Percentiles rank a stretch among this genome's conserved stretches.
phyloP scores from a whole-genome alignment of 2,888 invertebrate genomes.

The Cantharis flavilabris region DNA sequence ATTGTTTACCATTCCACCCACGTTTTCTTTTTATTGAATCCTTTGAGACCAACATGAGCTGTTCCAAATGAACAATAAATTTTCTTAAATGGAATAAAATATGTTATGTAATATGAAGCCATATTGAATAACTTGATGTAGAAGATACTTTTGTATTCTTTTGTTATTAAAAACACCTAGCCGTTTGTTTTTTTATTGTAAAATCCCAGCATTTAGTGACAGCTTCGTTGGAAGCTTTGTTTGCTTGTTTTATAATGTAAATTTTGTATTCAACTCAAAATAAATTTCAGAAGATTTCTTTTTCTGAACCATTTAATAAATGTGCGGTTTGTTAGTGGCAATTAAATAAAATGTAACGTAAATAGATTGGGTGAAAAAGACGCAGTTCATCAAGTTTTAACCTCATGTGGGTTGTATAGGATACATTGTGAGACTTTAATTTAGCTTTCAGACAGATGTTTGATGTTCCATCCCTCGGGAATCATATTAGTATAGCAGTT shows the following conservation, averaged over 20 bases:
- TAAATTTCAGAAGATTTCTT: background rate
- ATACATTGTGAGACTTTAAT: slow-evolving; percentile 22
- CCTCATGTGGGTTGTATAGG: slow-evolving; percentile 28
- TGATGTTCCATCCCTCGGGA: slow-evolving; percentile 24
- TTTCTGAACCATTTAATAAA: background rate
- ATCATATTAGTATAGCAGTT: slow-evolving; percentile 19
- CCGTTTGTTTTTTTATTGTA: slow-evolving; percentile 37
- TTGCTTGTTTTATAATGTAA: slow-evolving; percentile 1
- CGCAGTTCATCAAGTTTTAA: slow-evolving; percentile 14
- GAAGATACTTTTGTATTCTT: slow-evolving; percentile 14
- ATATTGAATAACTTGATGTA: slow-evolving; percentile 22
- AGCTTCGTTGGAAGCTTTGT: background rate
- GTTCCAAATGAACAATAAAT: slow-evolving; percentile 19
- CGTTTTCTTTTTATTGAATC: slow-evolving; percentile 19
- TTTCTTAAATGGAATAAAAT: slow-evolving; percentile 29
- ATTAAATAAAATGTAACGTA: background rate
- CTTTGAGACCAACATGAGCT: slow-evolving; percentile 11
- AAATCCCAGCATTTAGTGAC: slow-evolving; percentile 8
- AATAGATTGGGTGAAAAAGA: background rate
- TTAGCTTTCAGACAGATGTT: slow-evolving; percentile 25
- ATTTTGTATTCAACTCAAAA: background rate
- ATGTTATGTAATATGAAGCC: slow-evolving; percentile 22
- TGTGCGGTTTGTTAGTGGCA: background rate
- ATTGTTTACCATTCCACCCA: slow-evolving; percentile 22
- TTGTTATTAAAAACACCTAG: slow-evolving; percentile 19